Base-by-base conservation (phyloP, 2,888 invertebrate species). In the Hofmannophila pseudospretella region DNA sequence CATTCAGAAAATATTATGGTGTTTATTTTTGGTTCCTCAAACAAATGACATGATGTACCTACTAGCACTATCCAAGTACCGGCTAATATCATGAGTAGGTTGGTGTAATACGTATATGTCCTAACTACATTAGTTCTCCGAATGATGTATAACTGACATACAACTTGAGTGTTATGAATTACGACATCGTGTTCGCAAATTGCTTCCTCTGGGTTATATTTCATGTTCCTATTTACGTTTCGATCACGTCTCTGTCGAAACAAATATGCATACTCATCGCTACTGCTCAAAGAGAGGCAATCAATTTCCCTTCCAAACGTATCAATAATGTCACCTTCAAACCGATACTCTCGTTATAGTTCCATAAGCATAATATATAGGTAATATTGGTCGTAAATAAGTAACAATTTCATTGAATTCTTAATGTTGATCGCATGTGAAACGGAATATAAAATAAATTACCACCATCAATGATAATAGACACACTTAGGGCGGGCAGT, bases 371-470 rank as follows among this genome's bases (percentile, higher is more conserved):
- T 13, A 28, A 28, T 28, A n/a, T n/a, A n/a, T n/a, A n/a, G n/a
- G n/a, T n/a, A 14, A 8, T 12, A 28, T 23, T n/a, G 23, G n/a
- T 23, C n/a, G n/a, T 23, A 23, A 23, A 23, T n/a, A 27, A 19
- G 19, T 16, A 39, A 31, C 23, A 39, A 31, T 34, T 36, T 25
- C 11, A 27, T n/a, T 11, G 11, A 28, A 28, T 29, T 20, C 27
- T 7, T 47, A 43, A 49, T 49, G 35, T 48, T 46, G 54, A 51
- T 58, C 53, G 47, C 53, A 51, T 37, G 34, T 37, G 31, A 22
- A 58, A 59, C 61, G 54, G 62, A 62, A 68, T 54, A 60, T 60
- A 54, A 62, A 61, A 59, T 49, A 61, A 62, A 65, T 66, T 62
- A 56, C 58, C 45, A 41, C 48, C 52, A 63, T 64, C 57, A 56